Evolutionary conservation across 2,113 vertebrate species (phyloP), one percentile per base, ranked within the genome.

Genomic region (Lanius ludovicianus): DNA sequence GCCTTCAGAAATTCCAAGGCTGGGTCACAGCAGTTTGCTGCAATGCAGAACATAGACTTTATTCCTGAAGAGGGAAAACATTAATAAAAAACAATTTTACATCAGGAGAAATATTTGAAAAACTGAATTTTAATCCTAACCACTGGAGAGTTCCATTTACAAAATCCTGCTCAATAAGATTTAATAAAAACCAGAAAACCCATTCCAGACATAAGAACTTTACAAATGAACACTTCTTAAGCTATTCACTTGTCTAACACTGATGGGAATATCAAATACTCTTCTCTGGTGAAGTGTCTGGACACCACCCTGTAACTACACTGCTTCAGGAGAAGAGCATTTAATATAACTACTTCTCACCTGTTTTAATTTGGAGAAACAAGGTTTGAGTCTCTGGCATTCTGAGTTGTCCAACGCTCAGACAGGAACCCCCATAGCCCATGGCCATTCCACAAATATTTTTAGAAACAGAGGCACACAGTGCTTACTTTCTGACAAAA

Each of bases 51-150:
- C 68, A 93, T 5, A 77, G 60, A 86, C 83, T 94, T 85, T 92
- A 93, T n/a, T 92, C 89, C 87, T 94, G 65, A 92, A 88, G 84
- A 81, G 49, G 78, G 78, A 93, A 82, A 80, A 88, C 63, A 90
- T 44, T 23, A 71, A 83, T 37, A 80, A 69, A 84, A 83, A 56
- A 3, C 15, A 73, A 33, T 67, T 91, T 94, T 87, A 95, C 18
- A 77, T 53, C 64, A 62, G 22, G 12, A 89, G 30, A 78, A 77
- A 39, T 65, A 57, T 10, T 70, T 55, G 2, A 31, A 42, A 67
- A 81, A 52, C 16, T 37, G 5, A 81, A 84, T 60, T 28, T 81
- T 84, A 78, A 84, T 35, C 20, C 47, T 63, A 87, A 84, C 2
- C 35, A 75, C 28, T 68, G 28, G 2, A 23, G 31, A 82, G 37